Conservation (phyloP, 2,888 invertebrate species). For the Acleris holmiana region DNA sequence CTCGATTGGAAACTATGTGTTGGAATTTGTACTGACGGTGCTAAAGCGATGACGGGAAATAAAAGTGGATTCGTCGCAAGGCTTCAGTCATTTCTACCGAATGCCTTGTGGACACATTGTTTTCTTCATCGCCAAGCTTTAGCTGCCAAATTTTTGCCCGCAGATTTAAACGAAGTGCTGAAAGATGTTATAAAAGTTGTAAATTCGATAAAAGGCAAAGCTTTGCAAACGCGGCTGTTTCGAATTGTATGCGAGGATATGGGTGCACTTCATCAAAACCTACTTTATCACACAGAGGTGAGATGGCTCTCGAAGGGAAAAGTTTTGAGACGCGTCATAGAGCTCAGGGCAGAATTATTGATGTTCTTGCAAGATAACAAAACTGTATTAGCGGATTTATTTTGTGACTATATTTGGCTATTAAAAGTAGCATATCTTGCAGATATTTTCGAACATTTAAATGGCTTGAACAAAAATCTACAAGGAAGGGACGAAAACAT, state of each 20-base stretch:
- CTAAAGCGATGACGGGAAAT: too few species aligned
- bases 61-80: too few species aligned
- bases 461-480: too few species aligned
- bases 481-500: too few species aligned
- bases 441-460: too few species aligned
- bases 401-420: too few species aligned
- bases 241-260: background rate
- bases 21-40: too few species aligned
- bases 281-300: background rate
- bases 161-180: background rate
- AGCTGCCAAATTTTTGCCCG: background rate
- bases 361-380: too few species aligned
- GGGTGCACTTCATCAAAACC: background rate
- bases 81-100: too few species aligned
- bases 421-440: too few species aligned
- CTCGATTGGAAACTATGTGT: slow-evolving; percentile 34
- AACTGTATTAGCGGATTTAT: too few species aligned
- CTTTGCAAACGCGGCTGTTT: slow-evolving; percentile 1
- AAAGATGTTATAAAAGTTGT: slow-evolving; percentile 1
- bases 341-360: background rate
- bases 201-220: background rate
- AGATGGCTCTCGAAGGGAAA: background rate
- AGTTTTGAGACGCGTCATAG: background rate
- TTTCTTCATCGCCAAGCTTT: background rate
- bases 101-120: too few species aligned